Evolutionary conservation across 2,888 invertebrate species (phyloP), one percentile per base, ranked within the genome.

Genomic region (Sepiola atlantica): DNA sequence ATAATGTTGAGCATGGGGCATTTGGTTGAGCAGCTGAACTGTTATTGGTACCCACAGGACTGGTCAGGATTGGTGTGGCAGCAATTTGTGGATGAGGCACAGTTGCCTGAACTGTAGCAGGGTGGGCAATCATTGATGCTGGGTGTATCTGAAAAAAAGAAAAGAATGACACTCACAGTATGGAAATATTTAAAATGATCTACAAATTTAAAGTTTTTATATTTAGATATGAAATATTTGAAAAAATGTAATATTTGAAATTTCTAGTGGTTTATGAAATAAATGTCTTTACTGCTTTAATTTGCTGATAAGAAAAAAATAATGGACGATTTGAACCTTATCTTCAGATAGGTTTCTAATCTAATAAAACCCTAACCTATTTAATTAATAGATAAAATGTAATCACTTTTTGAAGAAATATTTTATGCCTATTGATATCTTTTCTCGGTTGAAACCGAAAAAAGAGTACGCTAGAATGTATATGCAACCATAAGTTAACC

Each of bases 41-140:
- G 94, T 94, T 95, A 94, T 95, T 94, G 95, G 98, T 94, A 96
- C 98, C 98, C 95, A 98, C 98, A 96, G 99, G 99, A 96, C 97
- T 99, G 97, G 98, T 98, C 98, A 99, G 98, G 97, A 99, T 98
- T 97, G 99, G 99, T 97, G 99, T 99, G 97, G 99, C 98, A 98
- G 99, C 97, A 95, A 97, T 95, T 94, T 97, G 95, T 16, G 96
- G 96, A 95, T 96, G 96, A 94, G 95, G 96, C 95, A 96, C 95
- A 93, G 96, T 95, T 92, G 96, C 95, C 61, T 96, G 95, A 93
- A 96, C 95, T 55, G 96, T 95, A 90, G 95, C 95, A 57, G 95
- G 96, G 90, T 96, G 96, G 61, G 96, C 96, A 93, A 96, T 95
- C 95, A 96, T 95, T 90, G 96, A 95, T 93, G 96, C 96, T 94